A percentile compares a stretch with the other conserved stretches of the same genome.
Conservation (phyloP, 92 coral and sea anemone genomes). For the Siderastrea radians region DNA sequence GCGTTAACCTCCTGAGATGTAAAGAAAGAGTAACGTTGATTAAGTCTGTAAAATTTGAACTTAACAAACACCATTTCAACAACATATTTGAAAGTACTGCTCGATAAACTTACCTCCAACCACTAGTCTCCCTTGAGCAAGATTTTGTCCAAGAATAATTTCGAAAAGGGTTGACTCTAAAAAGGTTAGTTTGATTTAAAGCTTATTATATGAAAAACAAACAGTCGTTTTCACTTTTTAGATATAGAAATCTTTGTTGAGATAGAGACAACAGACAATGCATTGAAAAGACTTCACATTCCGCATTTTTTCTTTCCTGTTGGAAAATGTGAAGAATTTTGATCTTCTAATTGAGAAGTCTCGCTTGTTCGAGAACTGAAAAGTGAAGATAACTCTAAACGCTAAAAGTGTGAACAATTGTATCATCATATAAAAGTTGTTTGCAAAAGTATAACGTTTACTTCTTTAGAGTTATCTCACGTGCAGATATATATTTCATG, state of each 20-base stretch:
- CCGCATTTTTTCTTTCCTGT: background rate
- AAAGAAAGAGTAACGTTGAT: background rate
- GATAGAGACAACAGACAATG: conserved; percentile 1
- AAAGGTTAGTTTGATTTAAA: background rate
- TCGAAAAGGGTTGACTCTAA: background rate
- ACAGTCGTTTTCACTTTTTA: background rate
- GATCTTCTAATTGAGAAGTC: background rate
- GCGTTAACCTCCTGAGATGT: background rate
- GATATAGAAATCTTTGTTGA: background rate
- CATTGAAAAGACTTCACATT: background rate
- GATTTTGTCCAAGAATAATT: background rate
- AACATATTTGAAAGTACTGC: too few relatives aligned
- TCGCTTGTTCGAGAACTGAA: background rate
- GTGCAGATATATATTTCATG: background rate
- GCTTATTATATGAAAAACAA: background rate
- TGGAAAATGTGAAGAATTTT: conserved; percentile 30
- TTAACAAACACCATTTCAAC: background rate
- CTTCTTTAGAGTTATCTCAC: background rate
- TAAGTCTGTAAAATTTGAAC: background rate
- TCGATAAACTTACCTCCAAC: background rate
- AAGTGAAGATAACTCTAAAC: background rate
- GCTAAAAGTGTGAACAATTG: background rate
- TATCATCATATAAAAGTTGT: too few relatives aligned
- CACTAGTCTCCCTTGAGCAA: background rate
- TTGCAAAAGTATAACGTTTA: background rate